Conservation (phyloP, 2,113 vertebrate genomes). For the Dicerorhinus sumatrensis region DNA sequence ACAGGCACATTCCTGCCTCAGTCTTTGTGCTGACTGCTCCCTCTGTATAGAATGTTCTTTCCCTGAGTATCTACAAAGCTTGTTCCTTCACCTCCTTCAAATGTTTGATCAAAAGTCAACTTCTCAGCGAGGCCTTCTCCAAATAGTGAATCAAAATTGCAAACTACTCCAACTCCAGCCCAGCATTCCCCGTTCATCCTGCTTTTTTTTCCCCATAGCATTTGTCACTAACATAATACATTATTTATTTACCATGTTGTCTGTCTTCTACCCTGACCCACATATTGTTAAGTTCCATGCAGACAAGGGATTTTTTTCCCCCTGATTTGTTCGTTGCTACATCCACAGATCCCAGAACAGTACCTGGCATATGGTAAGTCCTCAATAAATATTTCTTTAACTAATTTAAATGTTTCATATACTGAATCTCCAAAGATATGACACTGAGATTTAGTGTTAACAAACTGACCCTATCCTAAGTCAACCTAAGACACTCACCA, state of each 20-base stretch:
- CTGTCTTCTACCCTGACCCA: not conserved
- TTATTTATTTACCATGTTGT: not conserved
- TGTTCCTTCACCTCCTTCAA: not conserved
- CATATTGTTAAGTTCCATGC: not conserved
- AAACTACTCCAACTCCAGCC: not conserved
- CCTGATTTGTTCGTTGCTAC: not conserved
- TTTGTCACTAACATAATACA: not conserved
- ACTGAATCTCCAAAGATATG: not conserved
- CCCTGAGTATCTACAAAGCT: not conserved
- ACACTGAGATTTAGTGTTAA: not conserved
- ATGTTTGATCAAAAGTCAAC: not conserved
- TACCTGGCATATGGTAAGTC: not conserved
- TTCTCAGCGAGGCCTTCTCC: not conserved
- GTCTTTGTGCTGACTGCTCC: not conserved
- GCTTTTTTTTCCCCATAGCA: not conserved
- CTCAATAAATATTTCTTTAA: not conserved
- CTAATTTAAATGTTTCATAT: not conserved
- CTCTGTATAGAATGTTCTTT: not conserved
- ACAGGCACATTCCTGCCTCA: not conserved
- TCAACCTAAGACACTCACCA: not conserved
- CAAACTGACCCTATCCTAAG: not conserved
- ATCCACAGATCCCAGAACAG: not conserved
- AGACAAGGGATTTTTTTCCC: not conserved
- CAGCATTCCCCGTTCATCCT: not conserved
- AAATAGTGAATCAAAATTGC: not conserved